Conservation (phyloP, 2,888 invertebrate genomes). For the Exocentrus adspersus region DNA sequence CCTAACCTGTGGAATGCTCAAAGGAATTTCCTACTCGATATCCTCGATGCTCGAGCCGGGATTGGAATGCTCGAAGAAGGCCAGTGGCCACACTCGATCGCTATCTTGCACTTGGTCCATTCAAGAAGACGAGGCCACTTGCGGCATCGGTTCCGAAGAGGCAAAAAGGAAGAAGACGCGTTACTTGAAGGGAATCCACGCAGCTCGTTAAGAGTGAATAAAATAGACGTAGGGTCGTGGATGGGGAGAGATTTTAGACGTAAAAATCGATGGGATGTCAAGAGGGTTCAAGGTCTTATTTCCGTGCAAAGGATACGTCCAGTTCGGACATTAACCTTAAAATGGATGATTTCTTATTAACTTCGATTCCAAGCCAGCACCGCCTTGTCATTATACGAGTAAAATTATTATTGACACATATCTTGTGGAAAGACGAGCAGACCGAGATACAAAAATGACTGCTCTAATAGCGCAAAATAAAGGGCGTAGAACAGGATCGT, state of each 20-base stretch:
- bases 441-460: constrained; percentile 35
- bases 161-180: neutral
- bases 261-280: constrained; percentile 44
- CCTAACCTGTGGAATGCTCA: too few relatives aligned
- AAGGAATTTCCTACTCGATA: too few relatives aligned
- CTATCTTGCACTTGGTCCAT: neutral
- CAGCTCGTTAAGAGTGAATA: constrained; percentile 20
- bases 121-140: neutral
- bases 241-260: constrained; percentile 29
- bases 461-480: too few relatives aligned
- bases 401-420: too few relatives aligned
- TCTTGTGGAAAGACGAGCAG: constrained; percentile 36
- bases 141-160: neutral
- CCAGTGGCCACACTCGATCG: neutral
- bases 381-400: constrained; percentile 42
- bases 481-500: too few relatives aligned
- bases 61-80: neutral
- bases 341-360: too few relatives aligned
- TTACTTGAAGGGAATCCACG: constrained; percentile 5
- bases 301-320: too few relatives aligned
- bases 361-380: constrained; percentile 5
- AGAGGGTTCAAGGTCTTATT: constrained; percentile 46
- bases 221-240: constrained; percentile 28
- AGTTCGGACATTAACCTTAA: too few relatives aligned
- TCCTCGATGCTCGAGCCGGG: too few relatives aligned